These are phyloP conservation scores for Crambe crambe DNA, from an alignment of 37 sponge, comb jelly and placozoan species.

Conservation along the genomic window DNA sequence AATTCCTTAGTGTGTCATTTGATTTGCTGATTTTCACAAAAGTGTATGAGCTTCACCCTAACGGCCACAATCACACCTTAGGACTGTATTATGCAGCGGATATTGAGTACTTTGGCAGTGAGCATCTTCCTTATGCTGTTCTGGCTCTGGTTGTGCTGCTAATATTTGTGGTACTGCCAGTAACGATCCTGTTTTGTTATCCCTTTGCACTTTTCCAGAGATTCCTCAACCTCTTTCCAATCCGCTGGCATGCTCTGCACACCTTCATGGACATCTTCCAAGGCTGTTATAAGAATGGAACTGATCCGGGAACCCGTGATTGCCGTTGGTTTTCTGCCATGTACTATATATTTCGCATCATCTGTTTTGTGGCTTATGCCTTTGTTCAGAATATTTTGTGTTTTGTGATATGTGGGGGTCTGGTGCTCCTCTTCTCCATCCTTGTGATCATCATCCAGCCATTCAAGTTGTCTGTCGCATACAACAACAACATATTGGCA, in stretches of 20 bases:
- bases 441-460: not conserved
- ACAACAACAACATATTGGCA: not conserved
- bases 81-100: not conserved
- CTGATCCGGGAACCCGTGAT: conserved; percentile 24
- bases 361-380: conserved; percentile 19
- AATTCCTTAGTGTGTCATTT: conserved; percentile 11
- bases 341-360: not conserved
- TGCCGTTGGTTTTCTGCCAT: conserved; percentile 33
- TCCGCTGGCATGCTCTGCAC: conserved; percentile 7
- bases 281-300: conserved; percentile 47
- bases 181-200: conserved; percentile 3
- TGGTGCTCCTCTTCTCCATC: not conserved
- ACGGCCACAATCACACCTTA: not conserved
- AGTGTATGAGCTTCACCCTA: not conserved
- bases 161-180: conserved; percentile 7
- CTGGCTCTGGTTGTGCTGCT: not conserved
- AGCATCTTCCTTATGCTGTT: conserved; percentile 19
- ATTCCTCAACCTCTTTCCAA: not conserved
- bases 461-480: not conserved
- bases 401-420: not conserved
- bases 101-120: conserved; percentile 3
- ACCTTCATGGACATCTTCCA: conserved; percentile 22
- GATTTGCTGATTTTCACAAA: not conserved
- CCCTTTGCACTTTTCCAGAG: conserved; percentile 7
- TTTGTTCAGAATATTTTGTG: not conserved